phyloP scores from a whole-genome alignment of 2,888 invertebrate species.

The Melanostoma scalare region DNA sequence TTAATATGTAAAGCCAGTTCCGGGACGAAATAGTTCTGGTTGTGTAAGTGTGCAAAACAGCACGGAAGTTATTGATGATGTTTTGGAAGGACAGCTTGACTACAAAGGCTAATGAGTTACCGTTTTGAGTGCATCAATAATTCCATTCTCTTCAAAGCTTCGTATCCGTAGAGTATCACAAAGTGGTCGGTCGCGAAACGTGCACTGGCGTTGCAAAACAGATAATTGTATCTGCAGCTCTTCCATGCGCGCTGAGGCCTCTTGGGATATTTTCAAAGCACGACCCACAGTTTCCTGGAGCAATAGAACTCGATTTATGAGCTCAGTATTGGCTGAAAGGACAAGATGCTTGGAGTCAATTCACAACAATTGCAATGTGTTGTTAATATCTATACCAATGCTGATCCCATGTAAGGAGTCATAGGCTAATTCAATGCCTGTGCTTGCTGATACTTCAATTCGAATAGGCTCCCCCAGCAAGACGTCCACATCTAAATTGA shows the following conservation, averaged over 20 bases:
- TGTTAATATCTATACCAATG: slow-evolving; percentile 83
- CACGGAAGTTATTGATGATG: slow-evolving; percentile 27
- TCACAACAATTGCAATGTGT: slow-evolving; percentile 6
- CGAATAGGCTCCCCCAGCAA: slow-evolving; percentile 91
- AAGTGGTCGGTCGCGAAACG: slow-evolving; percentile 87
- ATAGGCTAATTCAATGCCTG: slow-evolving; percentile 89
- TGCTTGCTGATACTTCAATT: slow-evolving; percentile 87
- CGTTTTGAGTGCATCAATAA: slow-evolving; percentile 81
- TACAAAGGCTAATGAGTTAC: slow-evolving; percentile 75
- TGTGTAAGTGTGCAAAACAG: neutral
- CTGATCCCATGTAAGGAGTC: slow-evolving; percentile 88
- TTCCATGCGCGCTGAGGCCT: slow-evolving; percentile 82
- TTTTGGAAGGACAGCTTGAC: neutral
- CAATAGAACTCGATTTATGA: slow-evolving; percentile 81
- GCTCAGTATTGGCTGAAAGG: slow-evolving; percentile 80
- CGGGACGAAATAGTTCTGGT: slow-evolving; percentile 9
- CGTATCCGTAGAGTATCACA: slow-evolving; percentile 90
- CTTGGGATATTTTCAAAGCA: slow-evolving; percentile 81
- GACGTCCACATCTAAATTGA: slow-evolving; percentile 85
- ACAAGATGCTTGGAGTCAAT: slow-evolving; percentile 14
- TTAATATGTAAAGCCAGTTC: slow-evolving; percentile 31
- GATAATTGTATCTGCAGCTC: slow-evolving; percentile 82
- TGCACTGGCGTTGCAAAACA: slow-evolving; percentile 85
- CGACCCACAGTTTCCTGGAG: slow-evolving; percentile 81
- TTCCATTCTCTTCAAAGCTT: slow-evolving; percentile 85